phyloP scores from a whole-genome alignment of 92 coral and sea anemone genomes.

The Desmophyllum pertusum region DNA sequence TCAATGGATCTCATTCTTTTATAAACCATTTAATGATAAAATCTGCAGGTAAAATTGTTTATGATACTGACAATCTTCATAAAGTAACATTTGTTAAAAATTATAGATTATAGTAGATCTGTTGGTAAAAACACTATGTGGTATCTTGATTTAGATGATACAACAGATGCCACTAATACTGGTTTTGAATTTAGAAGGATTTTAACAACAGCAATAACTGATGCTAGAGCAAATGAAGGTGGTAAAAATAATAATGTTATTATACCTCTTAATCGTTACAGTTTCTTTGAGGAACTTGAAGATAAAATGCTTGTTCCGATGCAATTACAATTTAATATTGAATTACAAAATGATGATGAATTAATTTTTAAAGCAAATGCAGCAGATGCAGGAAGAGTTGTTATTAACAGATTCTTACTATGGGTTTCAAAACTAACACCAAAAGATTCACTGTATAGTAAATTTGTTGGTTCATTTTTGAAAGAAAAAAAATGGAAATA shows the following conservation, averaged over 20 bases:
- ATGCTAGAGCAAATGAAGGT: no score
- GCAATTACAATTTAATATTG: conserved; percentile 8
- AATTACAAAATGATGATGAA: conserved; percentile 10
- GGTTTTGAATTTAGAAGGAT: neutral
- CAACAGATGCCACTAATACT: neutral
- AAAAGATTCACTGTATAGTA: no score
- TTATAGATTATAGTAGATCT: neutral
- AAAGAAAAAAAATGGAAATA: conserved; percentile 29
- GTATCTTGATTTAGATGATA: neutral
- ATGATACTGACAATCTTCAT: conserved; percentile 11
- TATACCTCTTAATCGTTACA: conserved; percentile 39
- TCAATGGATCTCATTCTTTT: neutral
- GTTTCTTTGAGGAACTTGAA: conserved; percentile 38
- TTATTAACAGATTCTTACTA: neutral
- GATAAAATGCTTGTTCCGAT: conserved; percentile 16
- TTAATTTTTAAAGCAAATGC: conserved; percentile 6
- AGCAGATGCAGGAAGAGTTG: conserved; percentile 14
- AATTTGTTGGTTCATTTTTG: neutral
- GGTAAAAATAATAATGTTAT: no score
- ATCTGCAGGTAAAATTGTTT: neutral
- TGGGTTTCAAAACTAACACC: conserved; percentile 42
- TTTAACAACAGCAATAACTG: neutral
- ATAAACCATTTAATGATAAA: neutral
- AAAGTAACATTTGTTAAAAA: neutral
- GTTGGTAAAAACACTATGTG: conserved; percentile 17